Evolutionary conservation across 1,140 invertebrate species (phyloP), one percentile per base, ranked within the genome.

Genomic region (Formica exsecta): DNA sequence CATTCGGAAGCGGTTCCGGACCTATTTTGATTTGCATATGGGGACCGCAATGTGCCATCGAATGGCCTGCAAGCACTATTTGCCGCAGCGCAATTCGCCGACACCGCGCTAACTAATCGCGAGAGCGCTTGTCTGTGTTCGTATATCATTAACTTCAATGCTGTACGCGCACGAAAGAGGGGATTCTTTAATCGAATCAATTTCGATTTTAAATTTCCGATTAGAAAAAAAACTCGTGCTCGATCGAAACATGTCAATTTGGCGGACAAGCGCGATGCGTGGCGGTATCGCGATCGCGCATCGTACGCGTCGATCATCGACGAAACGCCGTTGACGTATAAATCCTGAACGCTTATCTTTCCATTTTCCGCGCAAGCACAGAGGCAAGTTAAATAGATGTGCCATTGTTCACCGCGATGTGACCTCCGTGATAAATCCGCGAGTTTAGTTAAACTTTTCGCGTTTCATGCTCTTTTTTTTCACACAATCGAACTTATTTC

Each of bases 1-100:
- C 62, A 29, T 86, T 87, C 74, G 81, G 54, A 65, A 71, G 51
- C 79, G 81, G 76, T 70, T 77, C 86, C 84, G 84, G 61, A 86
- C 86, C 89, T 86, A 89, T 89, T 89, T 89, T 86, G 86, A 91
- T 91, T 91, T 91, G 89, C 89, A 89, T 91, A 89, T 85, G 70
- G 77, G 62, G 74, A 88, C 89, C 89, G 86, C 88, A 88, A 89
- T 86, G 85, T 87, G 64, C 86, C 83, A 77, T 86, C 88, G 79
- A 87, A 86, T 76, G 22, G 59, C 64, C 76, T 59, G 75, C 80
- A 62, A 85, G 79, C 80, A 51, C 81, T 86, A 87, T 90, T 89
- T 81, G 83, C 77, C 80, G 64, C 74, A 51, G 76, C 22, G 68
- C 83, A 73, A 70, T 87, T 87, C 83, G 51, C 66, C 59, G 74